phyloP scores from a whole-genome alignment of 2,888 invertebrate genomes.

The Synanthedon myopaeformis region DNA sequence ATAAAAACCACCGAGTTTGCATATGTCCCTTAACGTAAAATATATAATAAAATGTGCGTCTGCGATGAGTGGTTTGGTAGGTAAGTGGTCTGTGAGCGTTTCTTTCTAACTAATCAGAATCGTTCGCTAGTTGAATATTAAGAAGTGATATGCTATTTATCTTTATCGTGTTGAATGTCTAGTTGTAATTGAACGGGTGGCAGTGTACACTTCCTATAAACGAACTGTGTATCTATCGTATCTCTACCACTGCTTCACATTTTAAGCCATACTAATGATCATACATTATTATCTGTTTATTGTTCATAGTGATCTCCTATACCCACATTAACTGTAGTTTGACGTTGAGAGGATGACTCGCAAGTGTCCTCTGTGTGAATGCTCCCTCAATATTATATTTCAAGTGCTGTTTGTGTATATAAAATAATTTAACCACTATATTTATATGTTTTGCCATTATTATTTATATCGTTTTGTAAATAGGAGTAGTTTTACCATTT shows the following conservation, averaged over 20 bases:
- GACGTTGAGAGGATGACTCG: constrained; percentile 6
- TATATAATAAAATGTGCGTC: no score
- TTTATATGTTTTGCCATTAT: constrained; percentile 6
- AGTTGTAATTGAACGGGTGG: no score
- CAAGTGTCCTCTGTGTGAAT: constrained; percentile 2
- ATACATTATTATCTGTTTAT: constrained; percentile 28
- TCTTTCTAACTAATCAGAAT: no score
- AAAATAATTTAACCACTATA: constrained; percentile 3
- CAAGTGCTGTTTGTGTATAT: constrained; percentile 9
- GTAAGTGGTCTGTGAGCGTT: no score
- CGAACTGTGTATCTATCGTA: constrained; percentile 13
- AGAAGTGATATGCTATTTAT: no score
- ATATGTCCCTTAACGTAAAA: no score
- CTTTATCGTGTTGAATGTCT: no score
- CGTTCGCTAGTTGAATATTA: no score
- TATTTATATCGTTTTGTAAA: constrained; percentile 1
- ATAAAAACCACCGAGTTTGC: no score
- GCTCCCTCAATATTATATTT: constrained; percentile 11
- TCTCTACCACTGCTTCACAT: constrained; percentile 51
- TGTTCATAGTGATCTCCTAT: constrained; percentile 13
- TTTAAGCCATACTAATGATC: constrained; percentile 38
- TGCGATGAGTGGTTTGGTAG: no score
- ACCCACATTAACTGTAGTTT: constrained; percentile 9
- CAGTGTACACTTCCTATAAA: neutral
- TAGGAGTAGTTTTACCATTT: neutral